Base-by-base conservation (phyloP, 2,113 vertebrate genomes). In the Chlorodrepanis virens region DNA sequence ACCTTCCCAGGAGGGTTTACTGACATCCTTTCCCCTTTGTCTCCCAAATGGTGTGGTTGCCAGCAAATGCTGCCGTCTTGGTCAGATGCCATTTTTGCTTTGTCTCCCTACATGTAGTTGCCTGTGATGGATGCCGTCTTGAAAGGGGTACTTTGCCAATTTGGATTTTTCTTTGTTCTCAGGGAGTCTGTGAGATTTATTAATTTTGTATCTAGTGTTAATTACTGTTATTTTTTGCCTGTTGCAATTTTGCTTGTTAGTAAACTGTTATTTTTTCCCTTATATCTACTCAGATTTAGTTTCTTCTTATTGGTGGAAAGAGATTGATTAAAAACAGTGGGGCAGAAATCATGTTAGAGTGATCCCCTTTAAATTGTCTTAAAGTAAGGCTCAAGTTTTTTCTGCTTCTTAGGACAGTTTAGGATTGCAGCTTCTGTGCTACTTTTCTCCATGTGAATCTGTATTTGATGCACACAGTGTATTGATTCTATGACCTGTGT, bases 1-100 rank as follows among this genome's bases (percentile, higher is more conserved):
- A 5, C 27, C 27, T 63, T 61, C 68, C 11, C 47, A 21, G 39
- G 9, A 61, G 20, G 22, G 39, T 44, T 72, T 53, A 16, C 13
- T 63, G 33, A 21, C 25, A 21, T 13, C 16, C 39, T 31, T 37
- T 61, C 45, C 14, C 9, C 15, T 28, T 31, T 44, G 56, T 53
- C 47, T 71, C 27, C 33, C 0, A 0, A 60, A 21, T 39, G 0
- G 1, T 1, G 0, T 44, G 33, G 39, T 21, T 61, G 16, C 21
- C 0, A 1, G 37, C 22, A 24, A 71, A 52, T n/a, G 45, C 47
- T 14, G 4, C 24, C 31, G 10, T 25, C 37, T 71, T 53, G 27
- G 39, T 61, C 47, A 53, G 47, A 44, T 21, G 37, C 39, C 25
- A 13, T 53, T 71, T 72, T 61, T 44, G 39, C 17, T 53, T 53